Base-by-base conservation (phyloP, 2,888 invertebrate genomes). In the Nomada flava region DNA sequence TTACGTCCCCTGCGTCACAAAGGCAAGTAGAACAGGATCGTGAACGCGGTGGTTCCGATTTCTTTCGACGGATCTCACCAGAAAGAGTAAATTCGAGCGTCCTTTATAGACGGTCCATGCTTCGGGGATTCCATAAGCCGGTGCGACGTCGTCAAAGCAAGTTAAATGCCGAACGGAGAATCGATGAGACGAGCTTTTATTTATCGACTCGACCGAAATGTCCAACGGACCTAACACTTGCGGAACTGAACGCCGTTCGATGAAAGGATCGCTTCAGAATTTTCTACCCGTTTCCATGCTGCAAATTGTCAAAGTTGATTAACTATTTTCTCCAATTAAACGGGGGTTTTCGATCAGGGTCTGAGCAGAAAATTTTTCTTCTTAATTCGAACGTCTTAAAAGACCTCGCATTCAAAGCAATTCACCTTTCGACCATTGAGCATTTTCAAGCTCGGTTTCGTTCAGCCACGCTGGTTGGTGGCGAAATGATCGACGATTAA, bases 71-170 rank as follows among this genome's bases (percentile, higher is more conserved):
- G 84, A 89, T 89, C 83, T 82, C 79, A 63, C 74, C 69, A 80
- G 83, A 87, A 88, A 88, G 86, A 82, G 85, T 86, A 85, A 88
- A 90, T 89, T 89, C 89, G 79, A 77, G 79, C 83, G 71, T 83
- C 87, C 88, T 90, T 91, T 90, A 90, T 86, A 87, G 87, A 80
- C 78, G 81, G 76, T 63, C 75, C 68, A 15, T 57, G 73, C 83
- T 87, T 86, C 86, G 83, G 76, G 76, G 81, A 83, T 81, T 80
- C 79, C 79, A 71, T 60, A 67, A 81, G 79, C 77, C 71, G 67
- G 75, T 60, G 42, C 69, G 55, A 59, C 68, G 57, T 63, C 84
- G 63, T 81, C 84, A 84, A 84, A 85, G 83, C 79, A 71, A 72
- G 76, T 82, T 73, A 83, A 83, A 76, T 62, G 76, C 76, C 83